Evolutionary conservation across 2,113 vertebrate genomes (phyloP), one percentile per base, ranked within the genome.

Genomic region (Pipa parva): DNA sequence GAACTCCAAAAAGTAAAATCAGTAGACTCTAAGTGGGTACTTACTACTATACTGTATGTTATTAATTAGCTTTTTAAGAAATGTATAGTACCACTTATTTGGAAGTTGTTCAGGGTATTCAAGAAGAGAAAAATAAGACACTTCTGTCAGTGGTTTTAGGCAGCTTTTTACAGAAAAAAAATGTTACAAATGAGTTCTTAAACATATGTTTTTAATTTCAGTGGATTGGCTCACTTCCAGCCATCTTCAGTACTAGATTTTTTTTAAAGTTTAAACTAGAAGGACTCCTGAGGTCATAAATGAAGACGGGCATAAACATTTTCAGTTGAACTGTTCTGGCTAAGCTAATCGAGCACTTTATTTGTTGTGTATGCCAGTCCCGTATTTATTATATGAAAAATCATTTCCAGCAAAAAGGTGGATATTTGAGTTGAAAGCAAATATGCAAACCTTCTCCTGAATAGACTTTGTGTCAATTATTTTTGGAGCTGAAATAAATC

Each of bases 201-300:
- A 81, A 76, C 90, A 91, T 89, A 78, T 89, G 88, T 89, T 92
- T 84, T 83, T 89, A 87, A 91, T 92, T 91, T 85, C 74, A 73
- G 66, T 76, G 71, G 71, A 62, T 73, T 89, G 89, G 89, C 85
- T 73, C 75, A 77, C 80, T 81, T 82, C 88, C 89, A 89, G 63
- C 66, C 77, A 82, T 77, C 80, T 85, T 89, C 85, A 88, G 77
- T 72, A 74, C 70, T 85, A 75, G 71, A 77, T 85, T 86, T 82
- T 81, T 79, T 85, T 84, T 89, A 86, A 81, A 86, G 81, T 85
- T 88, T 81, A 83, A 88, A 88, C 81, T 84, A 84, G 82, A 80
- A 83, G 84, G 86, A 85, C 79, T 86, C 85, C 85, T 78, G 77
- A 82, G 81, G 76, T 87, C 80, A 83, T 85, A 89, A 88, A 88